Evolutionary conservation across 1,140 invertebrate genomes (phyloP).

Genomic region (Camponotus pennsylvanicus): DNA sequence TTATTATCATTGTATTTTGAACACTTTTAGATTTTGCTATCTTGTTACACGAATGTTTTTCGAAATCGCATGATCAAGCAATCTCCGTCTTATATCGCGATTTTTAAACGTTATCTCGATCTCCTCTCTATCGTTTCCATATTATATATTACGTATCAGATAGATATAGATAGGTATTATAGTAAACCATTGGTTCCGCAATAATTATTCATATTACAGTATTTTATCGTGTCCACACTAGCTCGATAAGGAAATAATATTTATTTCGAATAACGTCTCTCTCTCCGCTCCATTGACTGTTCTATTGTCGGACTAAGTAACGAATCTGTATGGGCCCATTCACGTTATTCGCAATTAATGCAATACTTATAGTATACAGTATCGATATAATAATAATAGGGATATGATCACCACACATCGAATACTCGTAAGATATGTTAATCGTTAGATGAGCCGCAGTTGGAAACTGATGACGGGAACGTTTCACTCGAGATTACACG

Average conservation of each 20-base stretch:
- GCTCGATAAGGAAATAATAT: slow-evolving; percentile 75
- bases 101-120: slow-evolving; percentile 30
- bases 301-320: slow-evolving; percentile 63
- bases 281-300: slow-evolving; percentile 69
- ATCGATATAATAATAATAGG: slow-evolving; percentile 72
- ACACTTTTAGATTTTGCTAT: not conserved
- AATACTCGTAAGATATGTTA: slow-evolving; percentile 72
- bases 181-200: slow-evolving; percentile 39
- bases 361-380: slow-evolving; percentile 74
- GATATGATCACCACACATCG: slow-evolving; percentile 72
- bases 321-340: slow-evolving; percentile 59
- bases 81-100: slow-evolving; percentile 4
- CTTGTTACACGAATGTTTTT: slow-evolving; percentile 17
- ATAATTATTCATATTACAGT: slow-evolving; percentile 68
- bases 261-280: slow-evolving; percentile 73
- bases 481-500: slow-evolving; percentile 6
- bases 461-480: slow-evolving; percentile 6
- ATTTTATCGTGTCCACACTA: slow-evolving; percentile 73
- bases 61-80: slow-evolving; percentile 4
- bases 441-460: slow-evolving; percentile 45
- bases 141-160: not conserved
- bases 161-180: not conserved
- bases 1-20: slow-evolving; percentile 21
- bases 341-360: slow-evolving; percentile 73
- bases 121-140: not conserved